Evolutionary conservation across 2,888 invertebrate species (phyloP).

Genomic region (Drosophila putrida): DNA sequence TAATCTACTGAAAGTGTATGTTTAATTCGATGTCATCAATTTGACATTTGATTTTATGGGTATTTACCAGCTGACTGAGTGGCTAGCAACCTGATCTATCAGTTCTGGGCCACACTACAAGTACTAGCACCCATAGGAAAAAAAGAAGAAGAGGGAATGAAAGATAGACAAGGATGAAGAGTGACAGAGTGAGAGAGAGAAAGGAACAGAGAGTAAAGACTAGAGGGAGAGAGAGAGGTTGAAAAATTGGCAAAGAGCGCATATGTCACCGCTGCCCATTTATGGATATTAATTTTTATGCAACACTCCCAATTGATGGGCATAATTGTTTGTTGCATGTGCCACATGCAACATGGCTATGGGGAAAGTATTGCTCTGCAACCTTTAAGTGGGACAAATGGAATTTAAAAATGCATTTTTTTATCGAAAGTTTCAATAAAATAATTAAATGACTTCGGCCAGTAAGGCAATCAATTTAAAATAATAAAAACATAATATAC

Average conservation of each 20-base stretch:
- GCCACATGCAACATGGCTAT: conserved; percentile 27
- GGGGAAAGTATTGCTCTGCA: not conserved
- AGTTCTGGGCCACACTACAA: conserved; percentile 8
- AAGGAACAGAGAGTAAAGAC: not conserved
- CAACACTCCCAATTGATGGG: conserved; percentile 70
- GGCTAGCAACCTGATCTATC: conserved; percentile 60
- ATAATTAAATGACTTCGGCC: conserved; percentile 21
- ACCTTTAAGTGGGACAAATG: conserved; percentile 12
- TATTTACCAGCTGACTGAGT: conserved; percentile 33
- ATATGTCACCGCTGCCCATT: conserved; percentile 67
- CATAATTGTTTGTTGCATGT: conserved; percentile 59
- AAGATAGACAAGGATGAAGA: not conserved
- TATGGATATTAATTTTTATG: conserved; percentile 75
- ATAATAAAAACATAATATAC: conserved; percentile 1
- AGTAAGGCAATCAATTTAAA: conserved; percentile 17
- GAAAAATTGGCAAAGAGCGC: conserved; percentile 31
- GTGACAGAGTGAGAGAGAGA: not conserved
- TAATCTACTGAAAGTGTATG: conserved; percentile 2
- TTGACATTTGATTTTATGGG: conserved; percentile 2
- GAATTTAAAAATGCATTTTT: conserved; percentile 19
- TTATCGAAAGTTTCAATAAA: conserved; percentile 13
- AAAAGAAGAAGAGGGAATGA: not conserved
- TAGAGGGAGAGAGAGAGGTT: not conserved
- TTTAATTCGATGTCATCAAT: not conserved
- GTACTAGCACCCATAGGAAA: conserved; percentile 7